Evolutionary conservation across 2,888 invertebrate genomes (phyloP).

Genomic region (Drosophila seclusa): DNA sequence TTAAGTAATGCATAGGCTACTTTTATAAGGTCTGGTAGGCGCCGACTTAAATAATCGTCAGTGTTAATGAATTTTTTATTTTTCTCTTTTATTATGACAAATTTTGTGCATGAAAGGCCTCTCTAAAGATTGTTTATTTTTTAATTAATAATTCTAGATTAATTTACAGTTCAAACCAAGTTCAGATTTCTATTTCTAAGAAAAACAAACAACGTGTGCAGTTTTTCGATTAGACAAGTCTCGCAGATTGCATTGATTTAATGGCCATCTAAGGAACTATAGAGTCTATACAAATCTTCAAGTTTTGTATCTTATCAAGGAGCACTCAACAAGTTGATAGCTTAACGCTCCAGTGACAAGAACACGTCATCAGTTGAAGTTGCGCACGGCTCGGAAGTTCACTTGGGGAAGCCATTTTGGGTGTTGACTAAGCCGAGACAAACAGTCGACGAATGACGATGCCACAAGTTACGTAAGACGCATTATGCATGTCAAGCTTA

Average conservation of each 20-base stretch:
- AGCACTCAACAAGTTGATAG: constrained; percentile 7
- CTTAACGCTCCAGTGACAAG: background rate
- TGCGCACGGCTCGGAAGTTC: constrained; percentile 59
- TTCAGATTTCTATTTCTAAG: background rate
- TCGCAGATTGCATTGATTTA: constrained; percentile 9
- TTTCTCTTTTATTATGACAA: background rate
- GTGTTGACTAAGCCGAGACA: constrained; percentile 48
- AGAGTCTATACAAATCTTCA: constrained; percentile 4
- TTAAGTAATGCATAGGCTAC: background rate
- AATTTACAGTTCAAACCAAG: background rate
- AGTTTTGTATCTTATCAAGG: constrained; percentile 35
- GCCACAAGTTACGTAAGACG: constrained; percentile 15
- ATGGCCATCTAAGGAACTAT: constrained; percentile 7
- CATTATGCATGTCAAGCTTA: constrained; percentile 11
- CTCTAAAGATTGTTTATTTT: too few species aligned
- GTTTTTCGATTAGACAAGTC: constrained; percentile 7
- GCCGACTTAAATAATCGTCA: too few species aligned
- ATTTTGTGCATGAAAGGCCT: too few species aligned
- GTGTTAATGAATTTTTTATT: too few species aligned
- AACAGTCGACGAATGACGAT: constrained; percentile 5
- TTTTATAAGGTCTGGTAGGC: background rate
- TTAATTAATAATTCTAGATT: background rate
- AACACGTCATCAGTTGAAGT: constrained; percentile 29
- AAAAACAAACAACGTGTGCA: background rate
- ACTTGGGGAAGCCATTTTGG: constrained; percentile 52